Evolutionary conservation across 2,113 vertebrate species (phyloP), one percentile per base, ranked within the genome.

Genomic region (Nibea coibor): DNA sequence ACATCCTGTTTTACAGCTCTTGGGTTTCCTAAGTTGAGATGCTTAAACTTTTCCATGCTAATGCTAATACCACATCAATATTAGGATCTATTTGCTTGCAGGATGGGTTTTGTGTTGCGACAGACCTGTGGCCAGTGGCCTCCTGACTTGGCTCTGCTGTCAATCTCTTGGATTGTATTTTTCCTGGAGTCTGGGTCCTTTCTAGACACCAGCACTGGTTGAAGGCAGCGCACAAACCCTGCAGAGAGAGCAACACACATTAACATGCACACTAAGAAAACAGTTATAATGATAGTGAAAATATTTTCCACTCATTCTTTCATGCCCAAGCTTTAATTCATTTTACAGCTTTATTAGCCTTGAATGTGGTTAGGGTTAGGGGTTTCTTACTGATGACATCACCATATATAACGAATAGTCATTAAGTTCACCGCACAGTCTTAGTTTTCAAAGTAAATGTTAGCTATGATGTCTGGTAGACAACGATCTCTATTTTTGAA

Each of bases 91-190:
- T 9, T 22, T 51, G 11, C 1, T 20, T 0, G 22, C 2, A 9
- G 31, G 26, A 10, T 50, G 22, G 24, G 43, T 31, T 75, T 10
- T n/a, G 22, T 64, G 26, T 16, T 53, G 57, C 8, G 35, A 57
- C 90, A 69, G 50, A 99, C 98, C 97, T 99, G 98, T 26, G 97
- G 98, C 98, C 98, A 99, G 72, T 84, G 90, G 51, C 97, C 98
- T 83, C 74, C 88, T 10, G 98, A 98, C 17, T 94, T 93, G 16
- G 97, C 96, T 77, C 98, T 88, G 26, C 81, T 95, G 3, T 94
- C 95, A 70, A 99, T 99, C 92, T 97, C 97, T 1, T 94, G 88
- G 28, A 99, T 96, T 0, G 98, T 99, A 63, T 96, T 97, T 91
- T 95, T 99, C 57, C 98, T 94, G 4, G 98, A 99, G 80, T 99